Evolutionary conservation across 2,797 vertebrate species (phyloP), one percentile per base, ranked within the genome.

Genomic region (Tenualosa ilisha): DNA sequence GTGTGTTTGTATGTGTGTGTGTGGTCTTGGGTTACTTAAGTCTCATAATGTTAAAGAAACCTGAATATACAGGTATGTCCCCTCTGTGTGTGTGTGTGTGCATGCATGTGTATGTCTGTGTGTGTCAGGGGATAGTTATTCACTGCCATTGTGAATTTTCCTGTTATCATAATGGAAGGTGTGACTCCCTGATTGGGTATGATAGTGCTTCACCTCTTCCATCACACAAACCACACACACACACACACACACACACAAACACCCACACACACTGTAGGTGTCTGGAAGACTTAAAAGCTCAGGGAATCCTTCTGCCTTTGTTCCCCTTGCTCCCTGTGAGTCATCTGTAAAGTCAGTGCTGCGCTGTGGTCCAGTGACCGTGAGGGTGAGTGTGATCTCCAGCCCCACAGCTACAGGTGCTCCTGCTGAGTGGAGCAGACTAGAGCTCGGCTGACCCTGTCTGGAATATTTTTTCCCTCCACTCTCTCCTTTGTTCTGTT

Each of bases 321-420:
- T 82, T 83, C 6, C 3, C 20, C 17, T 59, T 22, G 17, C 56
- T 59, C 56, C 22, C 56, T 59, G 54, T 22, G 3, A 4, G 20
- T 20, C 22, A 8, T 22, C 5, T n/a, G 56, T 61, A 22, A 51
- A 51, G 46, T 46, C 50, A 51, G 50, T 9, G 54, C 54, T 56
- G 54, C 20, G 54, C 54, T 56, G 54, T 56, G 85, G 88, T 56
- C 88, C 91, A 88, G 91, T 51, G 46, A 90, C 94, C 93, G 89
- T 88, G 88, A 91, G 92, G 90, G 12, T 13, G 54, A 56, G 54
- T 22, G 54, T 56, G 54, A 56, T 6, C 17, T 56, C 54, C 54
- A 56, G 54, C 54, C 3, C 17, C 17, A 84, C 94, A 94, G 94
- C 72, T 93, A 92, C 92, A 91, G 87, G 89, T 93, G 92, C 90